phyloP scores from a whole-genome alignment of 1,140 invertebrate species.

The Brevipalpus yothersi region DNA sequence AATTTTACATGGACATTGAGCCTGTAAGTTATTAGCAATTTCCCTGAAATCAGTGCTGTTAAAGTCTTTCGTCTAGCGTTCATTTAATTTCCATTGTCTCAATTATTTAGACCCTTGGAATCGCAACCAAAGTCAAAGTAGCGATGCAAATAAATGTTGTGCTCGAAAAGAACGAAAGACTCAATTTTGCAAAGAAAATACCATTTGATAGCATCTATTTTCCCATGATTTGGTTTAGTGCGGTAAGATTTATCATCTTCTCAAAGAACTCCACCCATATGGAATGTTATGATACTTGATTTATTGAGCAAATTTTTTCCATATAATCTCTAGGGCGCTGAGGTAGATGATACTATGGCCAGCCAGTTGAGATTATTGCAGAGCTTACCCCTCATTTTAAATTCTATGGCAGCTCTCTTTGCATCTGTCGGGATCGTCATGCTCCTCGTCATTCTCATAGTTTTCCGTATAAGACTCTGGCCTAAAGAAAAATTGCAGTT shows the following conservation, averaged over 20 bases:
- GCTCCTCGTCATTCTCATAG: neutral
- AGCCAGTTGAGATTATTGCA: neutral
- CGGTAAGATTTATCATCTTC: neutral
- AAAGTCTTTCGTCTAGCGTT: neutral
- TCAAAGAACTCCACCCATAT: neutral
- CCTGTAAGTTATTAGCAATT: conserved; percentile 50
- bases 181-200: neutral
- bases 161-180: neutral
- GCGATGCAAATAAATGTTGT: conserved; percentile 11
- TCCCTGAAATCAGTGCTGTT: conserved; percentile 9
- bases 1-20: conserved; percentile 55
- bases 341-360: neutral
- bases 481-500: neutral
- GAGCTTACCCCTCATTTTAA: neutral
- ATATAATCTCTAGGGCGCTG: neutral
- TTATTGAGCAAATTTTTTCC: neutral
- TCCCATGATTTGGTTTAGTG: conserved; percentile 1
- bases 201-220: neutral
- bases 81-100: neutral
- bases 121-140: conserved; percentile 9
- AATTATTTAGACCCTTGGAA: conserved; percentile 2
- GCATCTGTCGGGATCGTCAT: neutral
- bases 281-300: neutral
- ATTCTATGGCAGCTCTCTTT: neutral
- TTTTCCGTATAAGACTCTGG: neutral